Evolutionary conservation across 2,797 vertebrate genomes (phyloP).

Genomic region (Uromys caudimaculatus): DNA sequence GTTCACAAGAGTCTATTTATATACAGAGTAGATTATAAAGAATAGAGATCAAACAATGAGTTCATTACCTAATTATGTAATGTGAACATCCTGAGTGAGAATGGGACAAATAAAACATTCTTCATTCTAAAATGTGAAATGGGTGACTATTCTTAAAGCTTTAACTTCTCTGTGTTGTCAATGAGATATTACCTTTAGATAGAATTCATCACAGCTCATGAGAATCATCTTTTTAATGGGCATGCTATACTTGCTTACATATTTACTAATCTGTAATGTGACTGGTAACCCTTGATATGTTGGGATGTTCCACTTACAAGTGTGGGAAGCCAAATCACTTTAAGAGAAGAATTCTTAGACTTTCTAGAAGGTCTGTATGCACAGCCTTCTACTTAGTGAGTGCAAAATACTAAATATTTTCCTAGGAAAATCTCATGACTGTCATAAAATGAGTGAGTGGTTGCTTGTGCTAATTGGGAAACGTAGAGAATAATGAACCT

Average conservation of each 20-base stretch:
- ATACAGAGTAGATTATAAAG: background rate
- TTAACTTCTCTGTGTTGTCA: slow-evolving; percentile 8
- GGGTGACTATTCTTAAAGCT: background rate
- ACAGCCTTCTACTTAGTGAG: slow-evolving; percentile 17
- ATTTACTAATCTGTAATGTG: slow-evolving; percentile 35
- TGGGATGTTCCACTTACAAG: background rate
- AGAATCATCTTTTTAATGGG: slow-evolving; percentile 42
- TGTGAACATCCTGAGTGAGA: background rate
- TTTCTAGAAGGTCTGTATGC: background rate
- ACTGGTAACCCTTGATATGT: background rate
- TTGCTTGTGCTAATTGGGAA: background rate
- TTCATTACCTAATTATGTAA: background rate
- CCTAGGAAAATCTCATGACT: slow-evolving; percentile 10
- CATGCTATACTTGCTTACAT: slow-evolving; percentile 16
- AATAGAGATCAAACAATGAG: background rate
- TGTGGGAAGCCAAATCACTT: slow-evolving; percentile 45
- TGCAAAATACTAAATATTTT: background rate
- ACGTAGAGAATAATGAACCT: background rate
- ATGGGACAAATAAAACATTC: slow-evolving; percentile 6
- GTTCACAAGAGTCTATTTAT: slow-evolving; percentile 22
- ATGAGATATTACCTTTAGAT: background rate
- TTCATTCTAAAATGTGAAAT: slow-evolving; percentile 20
- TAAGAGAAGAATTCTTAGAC: background rate
- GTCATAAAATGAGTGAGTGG: background rate
- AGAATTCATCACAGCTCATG: slow-evolving; percentile 6